Percentiles rank a stretch among this genome's conserved stretches.
phyloP scores from a whole-genome alignment of 1,140 invertebrate genomes.

The Drosophila aff. region DNA sequence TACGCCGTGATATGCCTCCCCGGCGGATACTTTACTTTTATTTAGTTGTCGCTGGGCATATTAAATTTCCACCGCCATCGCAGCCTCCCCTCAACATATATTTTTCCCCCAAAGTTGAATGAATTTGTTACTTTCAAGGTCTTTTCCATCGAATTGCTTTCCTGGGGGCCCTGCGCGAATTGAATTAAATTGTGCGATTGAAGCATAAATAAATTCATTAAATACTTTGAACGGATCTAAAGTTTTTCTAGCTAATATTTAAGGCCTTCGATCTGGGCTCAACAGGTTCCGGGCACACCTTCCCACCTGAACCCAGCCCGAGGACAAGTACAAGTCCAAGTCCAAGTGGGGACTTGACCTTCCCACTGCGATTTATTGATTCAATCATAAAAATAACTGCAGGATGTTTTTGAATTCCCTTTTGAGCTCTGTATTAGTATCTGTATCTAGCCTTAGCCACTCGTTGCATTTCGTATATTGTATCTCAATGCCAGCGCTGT shows the following conservation, averaged over 20 bases:
- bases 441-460: slow-evolving; percentile 7
- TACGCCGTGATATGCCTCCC: slow-evolving; percentile 52
- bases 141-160: slow-evolving; percentile 53
- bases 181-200: slow-evolving; percentile 77
- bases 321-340: slow-evolving; percentile 4
- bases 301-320: neutral
- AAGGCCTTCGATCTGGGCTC: slow-evolving; percentile 35
- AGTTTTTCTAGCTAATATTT: slow-evolving; percentile 24
- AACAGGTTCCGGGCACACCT: slow-evolving; percentile 53
- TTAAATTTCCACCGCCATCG: slow-evolving; percentile 43
- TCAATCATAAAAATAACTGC: slow-evolving; percentile 74
- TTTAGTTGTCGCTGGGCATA: slow-evolving; percentile 60
- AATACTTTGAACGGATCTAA: slow-evolving; percentile 35
- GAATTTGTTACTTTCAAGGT: slow-evolving; percentile 54
- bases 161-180: slow-evolving; percentile 39
- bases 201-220: slow-evolving; percentile 76
- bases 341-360: slow-evolving; percentile 53
- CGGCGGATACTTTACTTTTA: slow-evolving; percentile 58
- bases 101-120: slow-evolving; percentile 23
- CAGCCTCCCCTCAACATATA: neutral
- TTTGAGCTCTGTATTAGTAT: slow-evolving; percentile 4
- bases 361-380: slow-evolving; percentile 66
- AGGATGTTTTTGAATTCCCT: slow-evolving; percentile 44
- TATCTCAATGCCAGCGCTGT: slow-evolving; percentile 63
- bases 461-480: slow-evolving; percentile 33